Evolutionary conservation across 2,113 vertebrate genomes (phyloP).

Genomic region (Rhabdomys dilectus): DNA sequence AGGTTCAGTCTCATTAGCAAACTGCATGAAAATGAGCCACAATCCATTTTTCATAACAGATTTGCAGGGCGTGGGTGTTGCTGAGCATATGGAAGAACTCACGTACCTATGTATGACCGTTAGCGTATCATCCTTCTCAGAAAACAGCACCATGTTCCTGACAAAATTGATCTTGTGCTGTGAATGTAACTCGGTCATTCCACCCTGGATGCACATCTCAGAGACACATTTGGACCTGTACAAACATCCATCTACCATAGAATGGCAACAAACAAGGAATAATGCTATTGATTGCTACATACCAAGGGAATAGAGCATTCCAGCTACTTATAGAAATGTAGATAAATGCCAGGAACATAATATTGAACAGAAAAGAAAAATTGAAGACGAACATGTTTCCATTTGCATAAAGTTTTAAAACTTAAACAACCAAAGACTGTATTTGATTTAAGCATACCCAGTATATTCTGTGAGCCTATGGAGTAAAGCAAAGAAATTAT

Average conservation of each 20-base stretch:
- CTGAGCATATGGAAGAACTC: not conserved
- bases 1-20: not conserved
- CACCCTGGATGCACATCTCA: not conserved
- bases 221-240: not conserved
- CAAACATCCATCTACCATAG: conserved; percentile 9
- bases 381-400: conserved; percentile 15
- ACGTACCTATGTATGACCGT: not conserved
- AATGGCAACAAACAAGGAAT: not conserved
- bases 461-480: not conserved
- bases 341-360: conserved; percentile 30
- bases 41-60: not conserved
- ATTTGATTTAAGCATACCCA: not conserved
- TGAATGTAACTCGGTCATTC: not conserved
- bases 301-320: not conserved
- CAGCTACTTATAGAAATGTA: not conserved
- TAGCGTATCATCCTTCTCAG: not conserved
- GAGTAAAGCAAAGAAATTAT: not conserved
- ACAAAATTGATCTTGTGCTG: not conserved
- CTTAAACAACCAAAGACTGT: not conserved
- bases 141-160: conserved; percentile 21
- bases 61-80: conserved; percentile 28
- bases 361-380: conserved; percentile 26
- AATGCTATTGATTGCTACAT: not conserved
- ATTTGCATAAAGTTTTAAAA: conserved; percentile 27
- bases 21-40: not conserved